Evolutionary conservation across 2,113 vertebrate species (phyloP), one percentile per base, ranked within the genome.

Genomic region (Thunnus maccoyii): DNA sequence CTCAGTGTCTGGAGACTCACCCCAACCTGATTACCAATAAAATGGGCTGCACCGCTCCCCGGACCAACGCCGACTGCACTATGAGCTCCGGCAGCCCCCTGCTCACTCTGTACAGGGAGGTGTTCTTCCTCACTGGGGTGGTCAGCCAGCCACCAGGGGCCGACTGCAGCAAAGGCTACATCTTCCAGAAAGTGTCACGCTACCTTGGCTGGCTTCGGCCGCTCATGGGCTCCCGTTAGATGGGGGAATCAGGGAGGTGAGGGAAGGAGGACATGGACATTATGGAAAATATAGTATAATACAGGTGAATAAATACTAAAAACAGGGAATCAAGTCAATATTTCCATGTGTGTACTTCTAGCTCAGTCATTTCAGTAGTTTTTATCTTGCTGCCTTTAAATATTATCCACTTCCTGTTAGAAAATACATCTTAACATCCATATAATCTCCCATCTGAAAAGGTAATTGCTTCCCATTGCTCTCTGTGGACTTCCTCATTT

Each of bases 171-270:
- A 78, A 90, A 3, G 95, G 95, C 1, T 95, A 93, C 78, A 68
- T 95, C 71, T 94, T 94, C 80, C 94, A 95, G 84, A 96, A 95
- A 65, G 94, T 96, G 64, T 95, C 95, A 0, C 94, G 95, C 27
- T 76, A 91, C 70, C 86, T 94, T 14, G 78, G 82, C 66, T 96
- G 95, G 95, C 88, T 96, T 67, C 80, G 80, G 65, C 10, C 77
- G 0, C 18, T 93, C 30, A 92, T 94, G 90, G 61, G 63, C 46
- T 76, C 72, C 6, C 82, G 47, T 63, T 89, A 84, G 83, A 54
- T 41, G 54, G 41, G 8, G 47, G 13, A 52, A 16, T 55, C n/a
- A 44, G 44, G 50, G 54, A 27, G 27, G 56, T 41, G 36, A 41
- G 6, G 36, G 36, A 41, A 41, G 36, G 36, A 41, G 36, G 36